A percentile compares a stretch with the other conserved stretches of the same genome.
Evolutionary conservation across 2,113 vertebrate genomes (phyloP).

Genomic region (Sinocyclocheilus grahami): DNA sequence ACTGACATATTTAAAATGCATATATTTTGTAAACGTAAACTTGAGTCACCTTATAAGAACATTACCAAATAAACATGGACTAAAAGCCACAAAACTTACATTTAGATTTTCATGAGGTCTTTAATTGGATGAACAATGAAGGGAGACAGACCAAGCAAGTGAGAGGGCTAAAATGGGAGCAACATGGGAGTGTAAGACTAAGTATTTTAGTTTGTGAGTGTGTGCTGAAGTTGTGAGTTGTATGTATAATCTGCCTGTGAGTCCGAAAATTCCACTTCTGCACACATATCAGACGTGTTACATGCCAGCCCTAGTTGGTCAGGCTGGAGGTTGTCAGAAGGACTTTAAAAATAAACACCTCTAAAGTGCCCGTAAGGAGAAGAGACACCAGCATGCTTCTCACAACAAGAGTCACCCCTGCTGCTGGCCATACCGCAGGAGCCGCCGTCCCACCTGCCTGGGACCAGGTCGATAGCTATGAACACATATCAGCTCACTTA

Average conservation of each 20-base stretch:
- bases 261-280: background rate
- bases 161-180: background rate
- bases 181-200: too few species aligned
- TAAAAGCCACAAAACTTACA: background rate
- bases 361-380: conserved; percentile 5
- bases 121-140: background rate
- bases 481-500: conserved; percentile 7
- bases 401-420: conserved; percentile 4
- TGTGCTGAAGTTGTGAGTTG: background rate
- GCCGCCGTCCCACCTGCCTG: background rate
- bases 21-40: background rate
- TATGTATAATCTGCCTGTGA: background rate
- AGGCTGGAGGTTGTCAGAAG: conserved; percentile 6
- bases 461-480: conserved; percentile 21
- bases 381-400: background rate
- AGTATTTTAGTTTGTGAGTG: background rate
- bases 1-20: background rate
- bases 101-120: background rate
- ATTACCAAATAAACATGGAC: background rate
- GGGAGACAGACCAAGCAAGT: background rate
- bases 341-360: conserved; percentile 28
- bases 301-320: conserved; percentile 23
- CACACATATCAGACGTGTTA: conserved; percentile 6
- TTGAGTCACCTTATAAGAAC: too few species aligned
- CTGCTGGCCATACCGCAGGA: conserved; percentile 24